A percentile compares a stretch with the other conserved stretches of the same genome.
These are phyloP conservation scores for Fissipunctia ypsillon DNA, from an alignment of 2,888 invertebrate species.

Conservation along the genomic window DNA sequence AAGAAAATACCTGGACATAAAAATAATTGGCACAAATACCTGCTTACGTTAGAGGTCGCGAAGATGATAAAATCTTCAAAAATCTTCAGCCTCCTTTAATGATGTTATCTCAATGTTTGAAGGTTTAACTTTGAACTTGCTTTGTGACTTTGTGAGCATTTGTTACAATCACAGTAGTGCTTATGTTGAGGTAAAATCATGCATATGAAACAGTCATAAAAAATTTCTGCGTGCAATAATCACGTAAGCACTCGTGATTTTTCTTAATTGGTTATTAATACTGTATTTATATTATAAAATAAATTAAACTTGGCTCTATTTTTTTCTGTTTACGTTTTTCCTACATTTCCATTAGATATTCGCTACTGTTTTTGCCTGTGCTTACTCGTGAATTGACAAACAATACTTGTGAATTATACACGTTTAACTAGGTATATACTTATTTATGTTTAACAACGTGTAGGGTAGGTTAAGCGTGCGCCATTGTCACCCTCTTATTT, in stretches of 20 bases:
- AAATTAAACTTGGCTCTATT: constrained; percentile 17
- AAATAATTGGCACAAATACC: constrained; percentile 27
- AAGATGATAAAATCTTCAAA: constrained; percentile 26
- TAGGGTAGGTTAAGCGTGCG: background rate
- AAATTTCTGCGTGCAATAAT: constrained; percentile 1
- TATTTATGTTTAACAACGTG: background rate
- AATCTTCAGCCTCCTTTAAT: constrained; percentile 37
- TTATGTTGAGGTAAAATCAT: constrained; percentile 22
- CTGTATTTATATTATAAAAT: background rate
- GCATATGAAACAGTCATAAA: background rate
- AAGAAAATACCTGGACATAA: constrained; percentile 27
- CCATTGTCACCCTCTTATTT: background rate
- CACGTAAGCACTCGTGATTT: background rate
- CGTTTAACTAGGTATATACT: constrained; percentile 6
- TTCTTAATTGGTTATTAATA: background rate
- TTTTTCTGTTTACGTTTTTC: background rate
- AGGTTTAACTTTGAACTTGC: constrained; percentile 36
- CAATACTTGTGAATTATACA: constrained; percentile 9
- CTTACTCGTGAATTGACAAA: constrained; percentile 42
- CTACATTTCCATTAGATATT: constrained; percentile 25
- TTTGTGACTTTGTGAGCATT: background rate
- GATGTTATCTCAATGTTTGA: constrained; percentile 26
- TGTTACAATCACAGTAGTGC: background rate
- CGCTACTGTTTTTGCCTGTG: constrained; percentile 13
- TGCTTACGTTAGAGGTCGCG: constrained; percentile 14